Evolutionary conservation across 2,797 vertebrate genomes (phyloP).

Genomic region (Acanthornis magna): DNA sequence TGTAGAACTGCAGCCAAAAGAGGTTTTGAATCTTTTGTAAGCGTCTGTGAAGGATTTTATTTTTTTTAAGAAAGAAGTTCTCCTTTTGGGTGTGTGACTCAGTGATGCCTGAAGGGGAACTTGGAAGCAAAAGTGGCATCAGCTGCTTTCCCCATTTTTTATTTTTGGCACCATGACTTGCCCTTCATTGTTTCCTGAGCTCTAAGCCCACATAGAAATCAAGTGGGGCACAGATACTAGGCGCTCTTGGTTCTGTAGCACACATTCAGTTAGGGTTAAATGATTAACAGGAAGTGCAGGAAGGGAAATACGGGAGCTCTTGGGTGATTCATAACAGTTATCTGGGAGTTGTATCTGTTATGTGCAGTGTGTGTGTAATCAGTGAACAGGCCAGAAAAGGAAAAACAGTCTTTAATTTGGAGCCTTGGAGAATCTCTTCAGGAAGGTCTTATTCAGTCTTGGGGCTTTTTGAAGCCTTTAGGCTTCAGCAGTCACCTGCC

Average conservation of each 20-base stretch:
- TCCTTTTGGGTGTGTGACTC: not conserved
- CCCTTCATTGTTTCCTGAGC: not conserved
- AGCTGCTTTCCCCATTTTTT: not conserved
- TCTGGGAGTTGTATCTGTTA: not conserved
- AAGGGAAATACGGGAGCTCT: not conserved
- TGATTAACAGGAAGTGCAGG: not conserved
- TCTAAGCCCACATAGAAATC: not conserved
- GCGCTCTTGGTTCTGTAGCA: not conserved
- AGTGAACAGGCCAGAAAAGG: not conserved
- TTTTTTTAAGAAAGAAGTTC: not conserved
- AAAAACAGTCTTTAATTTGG: too few species aligned
- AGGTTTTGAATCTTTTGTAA: not conserved
- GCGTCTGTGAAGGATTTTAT: not conserved
- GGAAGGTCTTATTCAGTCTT: not conserved
- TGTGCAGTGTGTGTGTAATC: not conserved
- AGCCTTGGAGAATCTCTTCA: not conserved
- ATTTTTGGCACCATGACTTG: not conserved
- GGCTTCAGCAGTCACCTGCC: not conserved
- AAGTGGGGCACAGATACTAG: not conserved
- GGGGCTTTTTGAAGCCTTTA: not conserved
- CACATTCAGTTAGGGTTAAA: fast-evolving
- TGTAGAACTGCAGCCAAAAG: not conserved
- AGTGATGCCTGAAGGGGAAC: not conserved
- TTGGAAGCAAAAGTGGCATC: conserved; percentile 15
- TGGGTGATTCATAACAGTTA: not conserved